Evolutionary conservation across 92 coral and sea anemone genomes (phyloP), one percentile per base, ranked within the genome.

Genomic region (Blastomussa wellsi): DNA sequence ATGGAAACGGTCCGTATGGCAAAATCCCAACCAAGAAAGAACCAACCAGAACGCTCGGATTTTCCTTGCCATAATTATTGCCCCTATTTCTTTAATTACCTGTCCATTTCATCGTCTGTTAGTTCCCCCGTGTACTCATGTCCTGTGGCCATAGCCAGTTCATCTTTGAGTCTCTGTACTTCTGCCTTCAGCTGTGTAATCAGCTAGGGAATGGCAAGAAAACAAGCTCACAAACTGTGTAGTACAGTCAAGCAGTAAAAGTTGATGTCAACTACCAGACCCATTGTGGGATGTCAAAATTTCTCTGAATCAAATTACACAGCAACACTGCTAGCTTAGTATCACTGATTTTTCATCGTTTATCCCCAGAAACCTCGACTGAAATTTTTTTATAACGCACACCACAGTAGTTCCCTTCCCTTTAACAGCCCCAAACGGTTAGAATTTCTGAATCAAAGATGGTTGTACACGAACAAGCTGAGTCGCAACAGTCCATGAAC

Each of bases 141-240:
- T 52, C 99, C 99, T 0, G 98, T 91, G 13, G 98, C 86, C 94
- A 96, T 91, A 26, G 97, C 98, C 31, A 96, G 95, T 74, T 96
- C 99, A 22, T 93, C 95, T 85, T 94, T 96, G 19, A 96, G 91
- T 72, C 90, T 95, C 78, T 96, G 99, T 5, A 96, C 81, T 81
- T 96, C 99, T 75, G 93, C 87, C 70, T 94, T 96, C 11, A 96
- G 88, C 62, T 94, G 95, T 22, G 92, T 92, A 77, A 96, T 93
- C 92, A 96, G 87, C 99, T 96, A 60, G 36, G 33, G 85, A 57
- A 35, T 55, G 77, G 17, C 12, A 65, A 72, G 67, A 33, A 28
- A 33, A 79, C 33, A 11, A 38, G 49, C 33, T 57, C 32, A 53
- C 74, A 79, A 38, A 57, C 12, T 19, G 35, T 0, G 24, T 20